Base-by-base conservation (phyloP, 2,888 invertebrate species). In the Microctonus brassicae region DNA sequence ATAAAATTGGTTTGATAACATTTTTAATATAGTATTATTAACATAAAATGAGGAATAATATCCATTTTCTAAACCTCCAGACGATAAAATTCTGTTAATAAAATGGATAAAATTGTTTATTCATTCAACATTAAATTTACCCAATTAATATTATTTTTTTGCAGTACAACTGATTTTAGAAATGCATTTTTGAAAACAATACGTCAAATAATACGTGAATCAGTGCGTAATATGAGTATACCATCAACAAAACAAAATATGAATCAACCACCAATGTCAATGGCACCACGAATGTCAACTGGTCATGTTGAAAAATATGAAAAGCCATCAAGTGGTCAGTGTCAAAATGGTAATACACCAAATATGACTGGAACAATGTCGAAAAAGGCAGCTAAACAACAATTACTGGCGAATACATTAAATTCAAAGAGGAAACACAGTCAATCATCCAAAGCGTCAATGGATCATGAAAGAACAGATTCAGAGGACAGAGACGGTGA, bases 121-220 rank as follows among this genome's bases (percentile, higher is more conserved):
- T 42, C 24, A 24, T n/a, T n/a, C n/a, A n/a, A n/a, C n/a, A n/a
- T n/a, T n/a, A n/a, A n/a, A n/a, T n/a, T n/a, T n/a, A n/a, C n/a
- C n/a, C n/a, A n/a, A n/a, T n/a, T n/a, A n/a, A n/a, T 9, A 6
- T 0, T 33, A 39, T 36, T 61, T 17, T 67, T 61, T 81, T 84
- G 22, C 86, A 97, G 97, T 88, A 97, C 98, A 67, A 94, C 94
- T 72, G 98, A 98, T 88, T 98, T 98, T 89, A 94, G 98, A 80
- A 97, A 97, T 89, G 97, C 97, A 79, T 98, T 98, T 91, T 91
- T 98, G 84, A 97, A 97, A 89, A 98, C 97, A 72, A 98, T 98
- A 83, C 92, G 98, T 69, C 98, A 98, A 89, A 98, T 98, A 78
- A 98, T 98, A 82, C 93, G 98, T 76, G 98, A 98, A 89, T 97